Conservation (phyloP, 2,113 vertebrate genomes). For the Ellobius talpinus region DNA sequence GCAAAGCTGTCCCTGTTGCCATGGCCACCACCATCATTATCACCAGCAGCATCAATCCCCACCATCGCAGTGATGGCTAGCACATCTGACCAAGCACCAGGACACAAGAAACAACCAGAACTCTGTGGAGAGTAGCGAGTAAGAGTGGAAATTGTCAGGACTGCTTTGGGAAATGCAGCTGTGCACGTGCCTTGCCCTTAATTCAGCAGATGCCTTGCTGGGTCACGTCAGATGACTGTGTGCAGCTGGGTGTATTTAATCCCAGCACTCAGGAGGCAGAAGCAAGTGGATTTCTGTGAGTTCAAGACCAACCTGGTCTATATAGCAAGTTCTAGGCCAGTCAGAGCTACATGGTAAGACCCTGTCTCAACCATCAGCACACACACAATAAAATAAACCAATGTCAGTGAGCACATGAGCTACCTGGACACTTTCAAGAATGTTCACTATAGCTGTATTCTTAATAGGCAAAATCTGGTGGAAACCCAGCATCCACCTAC, state of each 20-base stretch:
- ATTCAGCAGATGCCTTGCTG: neutral
- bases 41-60: no score
- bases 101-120: neutral
- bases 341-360: neutral
- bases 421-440: neutral
- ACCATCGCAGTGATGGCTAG: no score
- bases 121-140: neutral
- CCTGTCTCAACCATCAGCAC: neutral
- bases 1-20: neutral
- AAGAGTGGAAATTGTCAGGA: neutral
- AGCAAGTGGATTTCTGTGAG: neutral
- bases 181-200: neutral
- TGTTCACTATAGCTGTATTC: neutral
- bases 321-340: neutral
- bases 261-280: neutral
- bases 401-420: neutral
- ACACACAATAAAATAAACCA: neutral
- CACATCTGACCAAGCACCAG: neutral
- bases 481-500: neutral
- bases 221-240: neutral
- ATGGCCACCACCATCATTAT: neutral
- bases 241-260: neutral
- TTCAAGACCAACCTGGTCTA: neutral
- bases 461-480: neutral
- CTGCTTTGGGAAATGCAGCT: neutral